Conservation (phyloP, 2,888 invertebrate genomes). For the Vannuccia rotundouncinata region DNA sequence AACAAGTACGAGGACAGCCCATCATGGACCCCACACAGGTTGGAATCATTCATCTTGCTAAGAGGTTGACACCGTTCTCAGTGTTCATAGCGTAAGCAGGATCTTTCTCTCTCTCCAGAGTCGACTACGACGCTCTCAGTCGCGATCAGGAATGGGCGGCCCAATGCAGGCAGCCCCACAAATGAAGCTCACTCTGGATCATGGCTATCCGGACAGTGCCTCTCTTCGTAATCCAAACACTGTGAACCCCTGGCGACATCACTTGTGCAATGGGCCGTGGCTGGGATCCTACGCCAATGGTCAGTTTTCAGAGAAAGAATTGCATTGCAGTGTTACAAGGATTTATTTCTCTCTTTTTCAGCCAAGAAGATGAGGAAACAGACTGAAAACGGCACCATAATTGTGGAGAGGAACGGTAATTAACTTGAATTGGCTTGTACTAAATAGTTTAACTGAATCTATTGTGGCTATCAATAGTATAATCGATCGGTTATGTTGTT, state of each 20-base stretch:
- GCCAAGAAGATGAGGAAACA: slow-evolving; percentile 8
- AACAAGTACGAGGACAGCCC: no score
- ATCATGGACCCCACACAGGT: no score
- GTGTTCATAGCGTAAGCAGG: no score
- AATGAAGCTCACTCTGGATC: slow-evolving; percentile 25
- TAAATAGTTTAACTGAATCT: not conserved
- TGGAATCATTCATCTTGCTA: no score
- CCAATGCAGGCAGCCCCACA: not conserved
- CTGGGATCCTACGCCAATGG: slow-evolving; percentile 36
- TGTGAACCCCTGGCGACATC: slow-evolving; percentile 44
- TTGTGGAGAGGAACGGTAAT: slow-evolving; percentile 35
- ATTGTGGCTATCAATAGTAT: not conserved
- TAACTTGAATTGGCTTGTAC: no score
- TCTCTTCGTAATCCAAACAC: slow-evolving; percentile 44
- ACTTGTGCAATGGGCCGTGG: slow-evolving; percentile 40
- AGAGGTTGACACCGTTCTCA: no score
- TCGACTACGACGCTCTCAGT: slow-evolving; percentile 1
- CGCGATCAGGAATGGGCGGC: not conserved
- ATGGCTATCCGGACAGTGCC: slow-evolving; percentile 33
- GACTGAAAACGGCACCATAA: slow-evolving; percentile 39
- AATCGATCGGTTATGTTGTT: not conserved
- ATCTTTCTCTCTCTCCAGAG: not conserved
- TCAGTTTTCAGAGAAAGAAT: not conserved
- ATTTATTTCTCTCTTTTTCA: not conserved
- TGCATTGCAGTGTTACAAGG: not conserved